Percentiles rank a stretch among this genome's conserved stretches.
phyloP scores from a whole-genome alignment of 2,113 vertebrate genomes.

The Sceloporus tristichus region DNA sequence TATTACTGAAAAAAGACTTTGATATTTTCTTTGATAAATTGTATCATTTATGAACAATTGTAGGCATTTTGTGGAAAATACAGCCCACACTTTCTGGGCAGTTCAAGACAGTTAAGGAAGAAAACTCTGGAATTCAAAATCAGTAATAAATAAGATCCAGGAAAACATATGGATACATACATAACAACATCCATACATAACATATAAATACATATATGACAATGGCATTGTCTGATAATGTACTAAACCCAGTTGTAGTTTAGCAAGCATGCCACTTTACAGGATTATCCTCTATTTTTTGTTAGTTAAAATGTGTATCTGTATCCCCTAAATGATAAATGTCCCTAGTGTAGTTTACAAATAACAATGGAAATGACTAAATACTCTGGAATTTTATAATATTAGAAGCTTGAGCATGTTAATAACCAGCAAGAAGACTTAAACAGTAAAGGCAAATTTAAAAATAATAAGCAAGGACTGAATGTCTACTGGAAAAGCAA shows the following conservation, averaged over 20 bases:
- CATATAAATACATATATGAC: neutral
- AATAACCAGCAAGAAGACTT: no score
- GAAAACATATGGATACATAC: neutral
- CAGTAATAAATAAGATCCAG: neutral
- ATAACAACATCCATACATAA: no score
- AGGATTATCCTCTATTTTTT: no score
- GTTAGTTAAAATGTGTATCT: no score
- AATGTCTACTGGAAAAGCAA: no score
- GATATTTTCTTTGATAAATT: slow-evolving; percentile 39
- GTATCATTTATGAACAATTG: slow-evolving; percentile 29
- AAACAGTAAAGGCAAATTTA: no score
- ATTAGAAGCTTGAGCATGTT: no score
- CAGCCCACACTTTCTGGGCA: neutral
- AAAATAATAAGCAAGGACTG: no score
- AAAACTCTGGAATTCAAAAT: neutral
- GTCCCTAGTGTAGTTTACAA: no score
- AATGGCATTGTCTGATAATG: neutral
- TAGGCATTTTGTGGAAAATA: neutral
- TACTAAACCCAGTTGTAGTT: neutral
- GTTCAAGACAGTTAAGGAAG: neutral
- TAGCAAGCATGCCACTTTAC: neutral
- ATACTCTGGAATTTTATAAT: no score
- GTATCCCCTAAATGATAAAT: no score
- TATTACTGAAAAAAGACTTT: slow-evolving; percentile 55
- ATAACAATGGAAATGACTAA: no score